These are phyloP conservation scores for Agrilus mali DNA, from an alignment of 2,888 invertebrate species.

Conservation along the genomic window DNA sequence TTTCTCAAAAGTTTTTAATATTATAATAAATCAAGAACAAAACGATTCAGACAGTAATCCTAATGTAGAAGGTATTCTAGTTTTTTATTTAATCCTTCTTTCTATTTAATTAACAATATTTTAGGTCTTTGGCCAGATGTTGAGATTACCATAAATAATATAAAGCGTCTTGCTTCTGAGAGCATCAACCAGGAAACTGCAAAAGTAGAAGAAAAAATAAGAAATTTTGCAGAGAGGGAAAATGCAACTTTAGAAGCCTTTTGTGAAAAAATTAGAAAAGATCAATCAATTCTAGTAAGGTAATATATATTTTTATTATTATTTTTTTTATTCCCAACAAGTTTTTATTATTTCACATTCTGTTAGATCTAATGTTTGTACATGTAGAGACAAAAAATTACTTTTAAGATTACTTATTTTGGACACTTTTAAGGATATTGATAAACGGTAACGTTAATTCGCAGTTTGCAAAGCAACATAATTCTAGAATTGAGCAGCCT, in stretches of 20 bases:
- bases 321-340: background rate
- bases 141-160: conserved; percentile 42
- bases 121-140: conserved; percentile 38
- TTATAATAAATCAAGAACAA: conserved; percentile 38
- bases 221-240: conserved; percentile 61
- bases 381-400: no score
- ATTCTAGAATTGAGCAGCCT: no score
- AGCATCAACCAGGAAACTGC: conserved; percentile 56
- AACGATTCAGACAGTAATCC: conserved; percentile 3
- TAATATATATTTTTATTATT: conserved; percentile 21
- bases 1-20: conserved; percentile 60
- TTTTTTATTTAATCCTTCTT: background rate
- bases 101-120: conserved; percentile 6
- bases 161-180: conserved; percentile 55
- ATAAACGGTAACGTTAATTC: no score
- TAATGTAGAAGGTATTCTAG: conserved; percentile 4
- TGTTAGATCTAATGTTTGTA: background rate
- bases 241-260: conserved; percentile 62
- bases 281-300: conserved; percentile 55
- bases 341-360: background rate
- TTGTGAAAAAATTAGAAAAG: conserved; percentile 58
- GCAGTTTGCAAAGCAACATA: no score
- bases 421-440: no score
- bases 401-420: no score
- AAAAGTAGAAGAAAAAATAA: conserved; percentile 61